These are phyloP conservation scores for Drosophila mercatorum DNA, from an alignment of 2,888 invertebrate species.

Conservation along the genomic window DNA sequence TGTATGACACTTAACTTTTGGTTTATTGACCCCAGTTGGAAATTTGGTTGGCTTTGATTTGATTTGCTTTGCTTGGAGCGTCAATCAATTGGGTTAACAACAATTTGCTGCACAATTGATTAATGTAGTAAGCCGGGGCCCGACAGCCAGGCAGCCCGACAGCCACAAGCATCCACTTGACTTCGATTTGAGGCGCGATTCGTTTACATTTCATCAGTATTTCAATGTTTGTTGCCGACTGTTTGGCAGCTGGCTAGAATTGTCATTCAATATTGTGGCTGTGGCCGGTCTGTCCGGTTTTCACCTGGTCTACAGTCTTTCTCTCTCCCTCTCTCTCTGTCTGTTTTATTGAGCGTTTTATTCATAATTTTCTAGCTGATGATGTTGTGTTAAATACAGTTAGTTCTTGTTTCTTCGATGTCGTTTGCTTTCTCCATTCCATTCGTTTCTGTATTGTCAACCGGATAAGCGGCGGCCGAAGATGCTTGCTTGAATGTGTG, in stretches of 20 bases:
- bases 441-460: constrained; percentile 57
- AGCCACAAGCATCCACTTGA: constrained; percentile 33
- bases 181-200: constrained; percentile 21
- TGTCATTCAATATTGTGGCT: constrained; percentile 48
- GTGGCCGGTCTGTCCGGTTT: constrained; percentile 70
- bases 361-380: constrained; percentile 68
- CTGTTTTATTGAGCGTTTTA: constrained; percentile 65
- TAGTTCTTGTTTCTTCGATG: constrained; percentile 68
- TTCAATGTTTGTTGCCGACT: constrained; percentile 20
- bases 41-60: constrained; percentile 40
- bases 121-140: constrained; percentile 48
- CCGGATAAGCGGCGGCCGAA: constrained; percentile 58
- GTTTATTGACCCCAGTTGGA: constrained; percentile 62
- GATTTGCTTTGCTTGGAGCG: constrained; percentile 34
- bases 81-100: constrained; percentile 66
- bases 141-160: not conserved
- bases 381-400: constrained; percentile 67
- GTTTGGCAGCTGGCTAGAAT: constrained; percentile 39
- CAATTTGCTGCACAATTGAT: constrained; percentile 64
- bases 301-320: constrained; percentile 44
- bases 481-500: not conserved
- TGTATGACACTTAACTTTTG: constrained; percentile 52
- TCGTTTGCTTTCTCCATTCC: constrained; percentile 61
- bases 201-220: constrained; percentile 24
- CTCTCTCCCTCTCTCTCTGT: not conserved